Conservation (phyloP, 1,140 invertebrate species). For the Oryctes rhinoceros region DNA sequence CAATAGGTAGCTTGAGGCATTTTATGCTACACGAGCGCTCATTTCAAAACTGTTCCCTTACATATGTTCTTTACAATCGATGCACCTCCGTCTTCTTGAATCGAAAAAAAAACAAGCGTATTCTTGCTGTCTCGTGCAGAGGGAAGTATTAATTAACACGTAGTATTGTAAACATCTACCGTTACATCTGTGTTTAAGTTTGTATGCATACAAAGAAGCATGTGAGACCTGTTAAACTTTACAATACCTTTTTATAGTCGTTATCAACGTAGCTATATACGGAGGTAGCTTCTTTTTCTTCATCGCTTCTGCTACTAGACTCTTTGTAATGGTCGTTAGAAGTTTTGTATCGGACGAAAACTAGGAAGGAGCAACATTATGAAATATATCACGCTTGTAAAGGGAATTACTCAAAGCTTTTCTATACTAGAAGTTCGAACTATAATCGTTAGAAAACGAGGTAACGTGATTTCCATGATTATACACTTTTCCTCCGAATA, state of each 20-base stretch:
- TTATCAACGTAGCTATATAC: not conserved
- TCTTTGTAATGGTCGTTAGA: conserved; percentile 10
- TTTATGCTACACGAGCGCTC: not conserved
- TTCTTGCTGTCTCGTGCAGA: not conserved
- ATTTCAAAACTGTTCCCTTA: not conserved
- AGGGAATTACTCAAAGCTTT: conserved; percentile 1
- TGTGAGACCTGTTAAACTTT: not conserved
- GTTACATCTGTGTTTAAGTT: no score
- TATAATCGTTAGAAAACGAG: not conserved
- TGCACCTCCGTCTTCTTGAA: not conserved
- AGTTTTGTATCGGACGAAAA: not conserved
- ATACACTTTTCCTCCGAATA: not conserved
- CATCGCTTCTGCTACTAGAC: not conserved
- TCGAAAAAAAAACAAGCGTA: not conserved
- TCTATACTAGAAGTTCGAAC: not conserved
- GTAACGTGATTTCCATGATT: not conserved
- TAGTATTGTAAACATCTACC: no score
- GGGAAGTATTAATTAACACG: not conserved
- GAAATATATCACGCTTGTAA: conserved; percentile 5
- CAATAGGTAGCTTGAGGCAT: not conserved
- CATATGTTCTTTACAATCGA: not conserved
- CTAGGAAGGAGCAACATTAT: not conserved
- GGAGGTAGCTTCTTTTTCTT: not conserved
- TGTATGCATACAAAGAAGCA: not conserved
- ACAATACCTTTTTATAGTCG: not conserved